Evolutionary conservation across 2,113 vertebrate genomes (phyloP).

Genomic region (Forbesichthys papilliferus): DNA sequence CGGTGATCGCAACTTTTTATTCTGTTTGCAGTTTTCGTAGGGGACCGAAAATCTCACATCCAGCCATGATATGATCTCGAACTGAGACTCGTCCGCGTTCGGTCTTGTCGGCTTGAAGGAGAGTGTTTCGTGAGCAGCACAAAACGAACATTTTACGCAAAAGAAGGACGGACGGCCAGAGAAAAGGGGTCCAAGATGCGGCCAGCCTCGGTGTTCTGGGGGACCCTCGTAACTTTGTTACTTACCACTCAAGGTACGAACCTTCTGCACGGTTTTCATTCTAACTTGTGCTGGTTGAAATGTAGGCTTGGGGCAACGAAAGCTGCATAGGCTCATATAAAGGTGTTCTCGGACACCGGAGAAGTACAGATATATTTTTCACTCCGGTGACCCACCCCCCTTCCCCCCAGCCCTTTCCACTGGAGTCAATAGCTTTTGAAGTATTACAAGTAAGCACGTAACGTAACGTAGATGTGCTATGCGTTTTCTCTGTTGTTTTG

Average conservation of each 20-base stretch:
- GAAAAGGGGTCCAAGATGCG: conserved; percentile 67
- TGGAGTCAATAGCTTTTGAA: too few species aligned
- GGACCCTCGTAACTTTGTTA: conserved; percentile 65
- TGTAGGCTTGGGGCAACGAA: conserved; percentile 7
- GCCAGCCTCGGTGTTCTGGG: conserved; percentile 65
- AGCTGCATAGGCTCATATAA: not conserved
- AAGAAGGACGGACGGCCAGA: conserved; percentile 30
- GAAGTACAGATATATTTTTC: conserved; percentile 1
- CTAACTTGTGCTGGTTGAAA: conserved; percentile 5
- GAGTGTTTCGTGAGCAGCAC: conserved; percentile 31
- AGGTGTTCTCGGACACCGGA: too few species aligned
- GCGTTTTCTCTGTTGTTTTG: too few species aligned
- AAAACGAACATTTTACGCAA: conserved; percentile 11
- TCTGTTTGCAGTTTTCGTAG: conserved; percentile 47
- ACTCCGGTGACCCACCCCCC: too few species aligned
- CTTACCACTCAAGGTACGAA: conserved; percentile 72
- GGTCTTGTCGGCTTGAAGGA: conserved; percentile 17
- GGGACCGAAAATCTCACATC: conserved; percentile 31
- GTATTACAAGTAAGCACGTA: too few species aligned
- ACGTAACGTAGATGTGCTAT: too few species aligned
- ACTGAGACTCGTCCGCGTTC: conserved; percentile 16
- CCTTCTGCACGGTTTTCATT: not conserved
- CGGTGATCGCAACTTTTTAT: conserved; percentile 64
- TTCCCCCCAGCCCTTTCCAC: too few species aligned
- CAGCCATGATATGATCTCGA: conserved; percentile 62